A percentile compares a stretch with the other conserved stretches of the same genome.
Conservation (phyloP, 2,113 vertebrate genomes). For the Hystrix brachyura region DNA sequence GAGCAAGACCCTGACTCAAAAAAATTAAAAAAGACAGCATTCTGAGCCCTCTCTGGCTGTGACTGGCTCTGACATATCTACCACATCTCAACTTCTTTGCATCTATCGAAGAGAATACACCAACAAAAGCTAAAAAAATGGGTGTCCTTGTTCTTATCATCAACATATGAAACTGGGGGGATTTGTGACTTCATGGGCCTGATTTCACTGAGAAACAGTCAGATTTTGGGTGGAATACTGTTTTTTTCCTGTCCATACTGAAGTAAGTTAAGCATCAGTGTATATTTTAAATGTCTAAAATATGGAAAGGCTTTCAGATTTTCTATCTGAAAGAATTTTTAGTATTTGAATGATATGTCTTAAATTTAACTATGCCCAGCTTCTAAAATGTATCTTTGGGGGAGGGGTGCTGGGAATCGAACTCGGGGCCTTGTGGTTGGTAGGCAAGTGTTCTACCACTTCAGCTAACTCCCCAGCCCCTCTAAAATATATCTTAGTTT, state of each 20-base stretch:
- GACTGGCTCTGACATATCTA: not conserved
- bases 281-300: not conserved
- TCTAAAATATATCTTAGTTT: conserved; percentile 49
- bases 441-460: too few species aligned
- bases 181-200: not conserved
- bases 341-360: not conserved
- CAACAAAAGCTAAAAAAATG: accelerated
- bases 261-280: not conserved
- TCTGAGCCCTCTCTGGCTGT: not conserved
- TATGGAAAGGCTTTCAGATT: not conserved
- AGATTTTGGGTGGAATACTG: not conserved
- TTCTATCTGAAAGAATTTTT: conserved; percentile 42
- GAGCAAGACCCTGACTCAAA: not conserved
- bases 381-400: conserved; percentile 2
- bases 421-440: too few species aligned
- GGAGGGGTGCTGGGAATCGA: too few species aligned
- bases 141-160: too few species aligned
- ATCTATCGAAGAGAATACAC: not conserved
- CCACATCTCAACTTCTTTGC: not conserved
- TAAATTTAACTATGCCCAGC: not conserved
- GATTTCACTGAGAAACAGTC: not conserved
- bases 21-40: not conserved
- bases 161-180: not conserved
- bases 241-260: not conserved
- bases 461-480: not conserved